Base-by-base conservation (phyloP, 2,797 vertebrate genomes). In the Arctocebus calabarensis region DNA sequence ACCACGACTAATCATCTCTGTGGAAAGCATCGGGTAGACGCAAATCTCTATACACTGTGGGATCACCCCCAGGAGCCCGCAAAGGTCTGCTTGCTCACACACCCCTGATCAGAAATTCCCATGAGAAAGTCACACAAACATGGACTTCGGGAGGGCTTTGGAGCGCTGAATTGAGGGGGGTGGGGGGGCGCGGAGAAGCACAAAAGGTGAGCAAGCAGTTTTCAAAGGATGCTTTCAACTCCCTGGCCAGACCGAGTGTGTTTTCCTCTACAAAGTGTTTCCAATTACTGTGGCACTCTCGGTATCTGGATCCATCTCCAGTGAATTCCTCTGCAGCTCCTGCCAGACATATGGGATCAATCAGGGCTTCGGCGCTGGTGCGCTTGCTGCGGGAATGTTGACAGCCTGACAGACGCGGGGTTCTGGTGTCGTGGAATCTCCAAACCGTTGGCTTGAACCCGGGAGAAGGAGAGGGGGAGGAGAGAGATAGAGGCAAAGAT, bases 341-440 rank as follows among this genome's bases (percentile, higher is more conserved):
- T 97, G 98, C 98, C 98, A 98, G 98, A 99, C 99, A 99, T 98
- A 98, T 98, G 99, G 99, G 98, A 98, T 98, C 98, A 98, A 99
- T 99, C 99, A 98, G 97, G 91, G 95, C 94, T 95, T 97, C 98
- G 97, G 98, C 98, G 98, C 98, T 99, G 98, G 98, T 98, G 98
- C 98, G 97, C 97, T 99, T 98, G 99, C 98, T 98, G 98, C 97
- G 98, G 98, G 98, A 98, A 99, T 98, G 99, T 98, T 98, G 99
- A 99, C 99, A 98, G 98, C 97, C 98, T 98, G 98, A 99, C 99
- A 98, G 98, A 98, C 98, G 96, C 98, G 98, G 98, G 97, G 96
- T 98, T 98, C 98, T 97, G 97, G 98, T 99, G 99, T 99, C 99
- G 98, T 97, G 98, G 94, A 98, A 98, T 98, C 98, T 98, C 98